Base-by-base conservation (phyloP, 2,888 invertebrate species). In the Melinaea menophilus region DNA sequence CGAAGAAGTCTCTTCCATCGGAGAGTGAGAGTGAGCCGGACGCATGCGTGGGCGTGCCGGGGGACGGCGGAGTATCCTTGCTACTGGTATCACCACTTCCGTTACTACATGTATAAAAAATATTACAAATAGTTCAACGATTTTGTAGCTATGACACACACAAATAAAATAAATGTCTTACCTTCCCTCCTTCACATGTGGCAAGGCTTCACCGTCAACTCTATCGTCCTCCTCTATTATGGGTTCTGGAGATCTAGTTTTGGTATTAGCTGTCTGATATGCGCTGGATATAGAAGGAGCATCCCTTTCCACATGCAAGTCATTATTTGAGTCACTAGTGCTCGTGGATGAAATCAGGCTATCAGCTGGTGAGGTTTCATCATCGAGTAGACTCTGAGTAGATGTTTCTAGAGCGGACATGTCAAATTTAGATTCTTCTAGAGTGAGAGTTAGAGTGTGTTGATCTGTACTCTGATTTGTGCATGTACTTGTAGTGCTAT, bases 321-420 rank as follows among this genome's bases (percentile, higher is more conserved):
- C 90, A 64, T 92, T 92, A 63, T 92, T 92, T 0, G 92, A 91
- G 71, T 93, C 94, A 58, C 93, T 93, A 11, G 92, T 93, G 73
- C 94, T 94, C 1, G 90, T 90, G 0, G 91, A 91, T 47, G 93
- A 93, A 67, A 95, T 94, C 58, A 95, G 84, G 77, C 95, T 95
- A 73, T 95, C 96, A 0, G 95, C 95, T 12, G 96, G 96, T 0
- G 96, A 96, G 0, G 95, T 95, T 78, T 96, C 96, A 74, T 96
- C 96, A 69, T 96, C 96, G 41, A 96, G 87, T 45, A 96, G 83
- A 64, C 93, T 93, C 51, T 93, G 93, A 0, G 93, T 93, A 54
- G 94, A 94, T 22, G 93, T 92, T 67, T 94, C 94, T 57, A 92
- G 89, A 57, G 95, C 93, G 2, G 94, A 94, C 76, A 95, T 91